Conservation (phyloP, 2,797 vertebrate genomes). For the Picus viridis region DNA sequence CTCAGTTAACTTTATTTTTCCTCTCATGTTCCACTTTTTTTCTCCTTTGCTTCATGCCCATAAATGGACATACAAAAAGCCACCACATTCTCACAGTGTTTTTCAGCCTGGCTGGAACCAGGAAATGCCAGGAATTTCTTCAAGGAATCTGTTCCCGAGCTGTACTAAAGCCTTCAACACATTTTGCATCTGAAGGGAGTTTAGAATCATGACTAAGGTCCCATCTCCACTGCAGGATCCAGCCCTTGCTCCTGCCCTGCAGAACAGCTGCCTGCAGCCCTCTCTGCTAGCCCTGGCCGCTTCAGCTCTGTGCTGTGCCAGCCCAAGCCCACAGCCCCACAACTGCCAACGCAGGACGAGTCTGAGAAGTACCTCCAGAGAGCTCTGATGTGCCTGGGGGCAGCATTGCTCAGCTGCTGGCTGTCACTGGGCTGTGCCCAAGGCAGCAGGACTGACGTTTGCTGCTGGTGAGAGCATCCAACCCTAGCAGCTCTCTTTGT, state of each 20-base stretch:
- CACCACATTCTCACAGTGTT: conserved; percentile 69
- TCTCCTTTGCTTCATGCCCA: conserved; percentile 73
- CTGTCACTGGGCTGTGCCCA: not conserved
- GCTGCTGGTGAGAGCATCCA: conserved; percentile 29
- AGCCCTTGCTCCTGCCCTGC: not conserved
- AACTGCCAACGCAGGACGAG: not conserved
- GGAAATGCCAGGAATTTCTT: conserved; percentile 74
- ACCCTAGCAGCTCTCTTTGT: conserved; percentile 11
- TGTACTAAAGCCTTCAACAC: conserved; percentile 37
- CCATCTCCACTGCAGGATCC: not conserved
- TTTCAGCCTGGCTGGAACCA: conserved; percentile 70
- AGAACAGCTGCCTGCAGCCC: not conserved
- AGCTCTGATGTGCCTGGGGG: not conserved
- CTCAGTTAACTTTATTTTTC: conserved; percentile 71
- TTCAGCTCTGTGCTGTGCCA: not conserved
- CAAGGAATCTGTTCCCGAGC: conserved; percentile 67
- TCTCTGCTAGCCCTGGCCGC: not conserved
- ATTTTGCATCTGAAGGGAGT: not conserved
- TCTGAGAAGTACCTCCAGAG: not conserved
- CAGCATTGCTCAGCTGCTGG: not conserved
- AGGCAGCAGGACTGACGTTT: not conserved
- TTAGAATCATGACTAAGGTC: conserved; percentile 49
- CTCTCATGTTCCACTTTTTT: conserved; percentile 72
- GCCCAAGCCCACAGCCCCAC: not conserved
- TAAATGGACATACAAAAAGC: conserved; percentile 74